Evolutionary conservation across 2,888 invertebrate genomes (phyloP), one percentile per base, ranked within the genome.

Genomic region (Meteorus colon): DNA sequence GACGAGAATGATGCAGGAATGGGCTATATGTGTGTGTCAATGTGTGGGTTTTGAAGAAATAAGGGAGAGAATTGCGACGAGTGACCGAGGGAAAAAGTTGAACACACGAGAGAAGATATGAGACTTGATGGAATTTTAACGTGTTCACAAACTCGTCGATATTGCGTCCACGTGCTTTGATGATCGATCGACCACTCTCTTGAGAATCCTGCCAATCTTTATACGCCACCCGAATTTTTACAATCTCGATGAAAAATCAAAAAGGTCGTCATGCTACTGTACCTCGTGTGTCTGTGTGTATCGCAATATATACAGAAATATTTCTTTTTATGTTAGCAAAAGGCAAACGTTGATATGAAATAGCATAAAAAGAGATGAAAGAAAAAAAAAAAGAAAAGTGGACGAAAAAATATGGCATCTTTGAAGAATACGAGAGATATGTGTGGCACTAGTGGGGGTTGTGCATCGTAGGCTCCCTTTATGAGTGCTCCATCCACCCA

Each of bases 151-250:
- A 75, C 76, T 78, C 76, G 48, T 75, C 79, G 77, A 79, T 79
- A 79, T 79, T 79, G 77, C 79, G 73, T 76, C 77, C 76, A 75
- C 75, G 77, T 77, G 79, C 79, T 81, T 81, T 80, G 79, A 81
- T 80, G 81, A 81, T 80, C 78, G 78, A 80, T 80, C 76, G 78
- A 72, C 73, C 74, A 62, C 72, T 76, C 78, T 77, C 78, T 77
- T 78, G 80, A 78, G 77, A 78, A 70, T 79, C 73, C 73, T 74
- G 27, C 76, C 77, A 78, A 80, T 80, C 74, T 80, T 77, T 65
- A 55, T 55, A 78, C 76, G 77, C 78, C 75, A 62, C 68, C 77
- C 78, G 78, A 74, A 76, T 78, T 77, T 65, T 62, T 29, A 69
- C 76, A 76, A 74, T 74, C 66, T 59, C 78, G 51, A 76, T 69